phyloP scores from a whole-genome alignment of 2,888 invertebrate genomes.

The Papilio elwesi region DNA sequence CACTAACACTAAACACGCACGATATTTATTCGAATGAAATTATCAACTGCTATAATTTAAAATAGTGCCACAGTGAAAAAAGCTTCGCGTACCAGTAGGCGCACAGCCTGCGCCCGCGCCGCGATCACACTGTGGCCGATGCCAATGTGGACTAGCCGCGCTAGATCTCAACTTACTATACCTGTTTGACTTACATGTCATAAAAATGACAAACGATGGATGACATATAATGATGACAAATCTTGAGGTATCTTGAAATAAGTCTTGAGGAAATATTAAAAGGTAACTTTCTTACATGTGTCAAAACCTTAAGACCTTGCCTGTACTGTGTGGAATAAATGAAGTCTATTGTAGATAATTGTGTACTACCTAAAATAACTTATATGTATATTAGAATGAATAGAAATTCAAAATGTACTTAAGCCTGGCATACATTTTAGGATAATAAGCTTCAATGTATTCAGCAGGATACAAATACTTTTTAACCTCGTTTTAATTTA shows the following conservation, averaged over 20 bases:
- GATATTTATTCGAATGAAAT: not conserved
- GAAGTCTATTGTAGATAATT: no score
- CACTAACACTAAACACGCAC: not conserved
- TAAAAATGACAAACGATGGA: not conserved
- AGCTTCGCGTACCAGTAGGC: conserved; percentile 4
- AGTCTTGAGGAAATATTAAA: not conserved
- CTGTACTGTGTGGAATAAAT: no score
- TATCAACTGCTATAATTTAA: not conserved
- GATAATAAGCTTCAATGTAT: no score
- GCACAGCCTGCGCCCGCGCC: conserved; percentile 37
- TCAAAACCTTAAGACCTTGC: not conserved
- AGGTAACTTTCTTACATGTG: not conserved
- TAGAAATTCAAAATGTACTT: no score
- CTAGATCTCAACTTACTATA: conserved; percentile 25
- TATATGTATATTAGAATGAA: no score
- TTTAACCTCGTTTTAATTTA: no score
- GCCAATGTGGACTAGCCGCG: not conserved
- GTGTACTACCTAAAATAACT: no score
- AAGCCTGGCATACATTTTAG: no score
- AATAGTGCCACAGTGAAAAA: not conserved
- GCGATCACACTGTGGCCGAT: conserved; percentile 29
- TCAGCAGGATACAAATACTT: no score
- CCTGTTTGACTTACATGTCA: conserved; percentile 19
- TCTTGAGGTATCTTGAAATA: no score
- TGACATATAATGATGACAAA: not conserved